Base-by-base conservation (phyloP, 1,140 invertebrate species). In the Venustaconcha ellipsiformis region DNA sequence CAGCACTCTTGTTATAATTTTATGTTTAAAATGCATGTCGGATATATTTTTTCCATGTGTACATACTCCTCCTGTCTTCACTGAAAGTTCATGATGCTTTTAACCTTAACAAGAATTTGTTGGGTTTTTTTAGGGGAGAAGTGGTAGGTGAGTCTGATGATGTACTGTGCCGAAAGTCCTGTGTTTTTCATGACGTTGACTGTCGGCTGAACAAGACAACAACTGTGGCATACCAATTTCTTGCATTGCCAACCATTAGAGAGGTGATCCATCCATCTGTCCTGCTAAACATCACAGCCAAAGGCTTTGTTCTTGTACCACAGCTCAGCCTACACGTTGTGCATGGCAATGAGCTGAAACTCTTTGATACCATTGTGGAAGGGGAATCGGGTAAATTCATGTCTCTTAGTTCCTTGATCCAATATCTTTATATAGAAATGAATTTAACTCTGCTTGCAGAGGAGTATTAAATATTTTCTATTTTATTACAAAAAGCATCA, bases 181-280 rank as follows among this genome's bases (percentile, higher is more conserved):
- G 89, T 66, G 57, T 58, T 11, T 48, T 64, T 3, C 68, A 75
- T n/a, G 87, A 90, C 72, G 76, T 80, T 26, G 73, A 64, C 2
- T 90, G 90, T 75, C 68, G 86, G 15, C 69, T 83, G 58, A 89
- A 90, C 76, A 86, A 86, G 58, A 90, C 89, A 2, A 84, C 84
- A 20, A 87, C 88, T 13, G 80, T 91, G 20, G 85, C 86, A 0
- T 89, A 84, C 79, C 88, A 91, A 75, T 87, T 84, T 57, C 70
- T 90, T 8, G 74, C 86, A 0, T 72, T 90, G 60, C 89, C 89
- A 1, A 76, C 86, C 17, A 67, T 90, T 14, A 70, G 82, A 3
- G 80, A 78, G 15, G 67, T 89, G 18, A 55, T 56, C 4, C 20
- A 70, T 11, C 85, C 88, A 6, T 60, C 83, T 18, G 81, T 76